A percentile compares a stretch with the other conserved stretches of the same genome.
phyloP scores from a whole-genome alignment of 2,113 vertebrate species.

The Anarrhichthys ocellatus region DNA sequence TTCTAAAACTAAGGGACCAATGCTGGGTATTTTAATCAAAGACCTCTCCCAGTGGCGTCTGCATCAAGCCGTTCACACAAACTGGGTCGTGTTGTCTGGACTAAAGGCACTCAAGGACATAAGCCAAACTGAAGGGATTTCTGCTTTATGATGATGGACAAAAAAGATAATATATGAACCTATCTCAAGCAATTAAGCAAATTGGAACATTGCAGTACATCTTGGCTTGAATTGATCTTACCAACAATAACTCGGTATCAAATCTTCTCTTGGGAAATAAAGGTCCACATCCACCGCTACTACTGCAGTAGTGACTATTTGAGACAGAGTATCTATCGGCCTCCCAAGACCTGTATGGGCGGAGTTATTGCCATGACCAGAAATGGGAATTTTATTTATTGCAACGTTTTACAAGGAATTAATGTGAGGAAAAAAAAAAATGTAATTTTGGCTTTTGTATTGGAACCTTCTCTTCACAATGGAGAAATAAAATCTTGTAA shows the following conservation, averaged over 20 bases:
- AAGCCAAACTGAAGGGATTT: slow-evolving; percentile 25
- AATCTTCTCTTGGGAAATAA: slow-evolving; percentile 31
- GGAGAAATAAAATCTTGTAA: slow-evolving; percentile 62
- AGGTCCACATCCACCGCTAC: background rate
- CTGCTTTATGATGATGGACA: slow-evolving; percentile 9
- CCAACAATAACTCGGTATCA: slow-evolving; percentile 12
- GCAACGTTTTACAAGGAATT: slow-evolving; percentile 43
- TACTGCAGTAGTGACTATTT: background rate
- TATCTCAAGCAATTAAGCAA: background rate
- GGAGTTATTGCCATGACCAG: slow-evolving; percentile 25
- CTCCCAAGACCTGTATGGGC: background rate
- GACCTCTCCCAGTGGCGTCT: background rate
- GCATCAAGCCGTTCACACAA: slow-evolving; percentile 34
- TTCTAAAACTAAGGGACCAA: background rate
- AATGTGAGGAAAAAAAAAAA: slow-evolving; percentile 2
- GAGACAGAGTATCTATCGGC: slow-evolving; percentile 18
- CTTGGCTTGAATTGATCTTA: background rate
- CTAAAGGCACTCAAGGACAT: background rate
- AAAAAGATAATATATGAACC: background rate
- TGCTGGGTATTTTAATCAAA: slow-evolving; percentile 27
- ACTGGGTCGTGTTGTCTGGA: slow-evolving; percentile 3
- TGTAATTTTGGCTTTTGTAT: slow-evolving; percentile 53
- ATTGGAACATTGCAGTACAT: background rate
- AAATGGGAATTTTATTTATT: slow-evolving; percentile 34
- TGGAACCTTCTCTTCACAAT: slow-evolving; percentile 41